Evolutionary conservation across 2,113 vertebrate genomes (phyloP).

Genomic region (Eurypyga helias): DNA sequence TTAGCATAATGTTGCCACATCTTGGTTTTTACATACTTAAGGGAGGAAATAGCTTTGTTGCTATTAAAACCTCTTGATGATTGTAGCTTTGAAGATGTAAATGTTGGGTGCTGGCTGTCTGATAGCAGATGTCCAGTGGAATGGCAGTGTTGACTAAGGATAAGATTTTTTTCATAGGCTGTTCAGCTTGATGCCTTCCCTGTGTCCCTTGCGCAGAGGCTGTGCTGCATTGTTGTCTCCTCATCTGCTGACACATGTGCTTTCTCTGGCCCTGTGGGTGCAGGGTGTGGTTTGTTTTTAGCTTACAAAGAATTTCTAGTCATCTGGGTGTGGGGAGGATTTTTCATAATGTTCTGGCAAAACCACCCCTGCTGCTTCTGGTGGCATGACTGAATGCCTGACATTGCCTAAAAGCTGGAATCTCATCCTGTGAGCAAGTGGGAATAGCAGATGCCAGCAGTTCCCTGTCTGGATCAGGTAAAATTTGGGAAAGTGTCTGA

Average conservation of each 20-base stretch:
- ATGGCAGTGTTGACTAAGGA: neutral
- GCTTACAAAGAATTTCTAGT: conserved; percentile 20
- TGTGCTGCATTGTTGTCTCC: neutral
- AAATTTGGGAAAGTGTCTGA: neutral
- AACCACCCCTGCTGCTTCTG: neutral
- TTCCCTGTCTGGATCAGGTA: neutral
- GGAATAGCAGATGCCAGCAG: neutral
- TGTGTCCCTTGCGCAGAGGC: neutral
- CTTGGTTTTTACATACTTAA: neutral
- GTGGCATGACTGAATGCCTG: neutral
- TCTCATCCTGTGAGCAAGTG: neutral
- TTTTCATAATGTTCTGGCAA: conserved; percentile 19
- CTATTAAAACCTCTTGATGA: neutral
- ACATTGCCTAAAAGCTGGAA: neutral
- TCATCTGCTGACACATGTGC: conserved; percentile 11
- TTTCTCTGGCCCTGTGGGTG: conserved; percentile 6
- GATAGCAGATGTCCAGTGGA: neutral
- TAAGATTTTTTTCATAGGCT: neutral
- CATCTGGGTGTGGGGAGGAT: conserved; percentile 15
- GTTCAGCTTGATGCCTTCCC: neutral
- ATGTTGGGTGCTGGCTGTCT: neutral
- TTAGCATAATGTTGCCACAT: conserved; percentile 43
- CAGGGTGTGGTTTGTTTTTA: conserved; percentile 55
- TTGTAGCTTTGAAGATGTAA: conserved; percentile 2
- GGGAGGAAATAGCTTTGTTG: conserved; percentile 20